These are phyloP conservation scores for Apteryx mantelli DNA, from an alignment of 2,113 vertebrate genomes.

Conservation along the genomic window DNA sequence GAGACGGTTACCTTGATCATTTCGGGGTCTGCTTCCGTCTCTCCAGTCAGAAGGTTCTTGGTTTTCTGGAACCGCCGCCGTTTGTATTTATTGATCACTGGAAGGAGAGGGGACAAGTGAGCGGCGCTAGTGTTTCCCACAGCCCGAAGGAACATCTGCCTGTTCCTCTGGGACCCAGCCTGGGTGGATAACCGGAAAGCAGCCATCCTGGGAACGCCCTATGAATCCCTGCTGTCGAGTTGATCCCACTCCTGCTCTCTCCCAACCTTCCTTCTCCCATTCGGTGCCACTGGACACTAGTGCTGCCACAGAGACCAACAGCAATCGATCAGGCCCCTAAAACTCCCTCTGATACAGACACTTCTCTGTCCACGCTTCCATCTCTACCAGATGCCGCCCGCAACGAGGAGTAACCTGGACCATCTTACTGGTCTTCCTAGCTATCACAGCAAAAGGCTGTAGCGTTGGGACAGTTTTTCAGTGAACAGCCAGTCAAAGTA, in stretches of 20 bases:
- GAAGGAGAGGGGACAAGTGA: fast-evolving
- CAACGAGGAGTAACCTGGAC: too few species aligned
- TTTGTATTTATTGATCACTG: slow-evolving; percentile 98
- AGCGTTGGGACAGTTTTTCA: too few species aligned
- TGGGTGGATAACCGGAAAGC: background rate
- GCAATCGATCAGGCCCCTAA: too few species aligned
- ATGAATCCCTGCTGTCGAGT: too few species aligned
- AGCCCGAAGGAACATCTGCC: background rate
- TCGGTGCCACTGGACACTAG: too few species aligned
- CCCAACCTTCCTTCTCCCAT: background rate
- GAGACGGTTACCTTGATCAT: slow-evolving; percentile 87
- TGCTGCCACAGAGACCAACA: too few species aligned
- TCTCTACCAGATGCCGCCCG: too few species aligned
- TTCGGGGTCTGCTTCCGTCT: slow-evolving; percentile 93
- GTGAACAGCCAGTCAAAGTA: too few species aligned
- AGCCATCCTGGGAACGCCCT: background rate
- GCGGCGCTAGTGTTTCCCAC: background rate
- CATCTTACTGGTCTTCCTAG: too few species aligned
- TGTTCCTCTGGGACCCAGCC: background rate
- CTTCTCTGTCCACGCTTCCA: too few species aligned
- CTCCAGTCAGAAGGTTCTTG: slow-evolving; percentile 93
- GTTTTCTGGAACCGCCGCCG: slow-evolving; percentile 92
- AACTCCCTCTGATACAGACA: background rate
- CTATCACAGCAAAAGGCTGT: too few species aligned
- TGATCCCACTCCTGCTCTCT: background rate